These are phyloP conservation scores for Aspidiotus destructor DNA, from an alignment of 2,888 invertebrate genomes.

Conservation along the genomic window DNA sequence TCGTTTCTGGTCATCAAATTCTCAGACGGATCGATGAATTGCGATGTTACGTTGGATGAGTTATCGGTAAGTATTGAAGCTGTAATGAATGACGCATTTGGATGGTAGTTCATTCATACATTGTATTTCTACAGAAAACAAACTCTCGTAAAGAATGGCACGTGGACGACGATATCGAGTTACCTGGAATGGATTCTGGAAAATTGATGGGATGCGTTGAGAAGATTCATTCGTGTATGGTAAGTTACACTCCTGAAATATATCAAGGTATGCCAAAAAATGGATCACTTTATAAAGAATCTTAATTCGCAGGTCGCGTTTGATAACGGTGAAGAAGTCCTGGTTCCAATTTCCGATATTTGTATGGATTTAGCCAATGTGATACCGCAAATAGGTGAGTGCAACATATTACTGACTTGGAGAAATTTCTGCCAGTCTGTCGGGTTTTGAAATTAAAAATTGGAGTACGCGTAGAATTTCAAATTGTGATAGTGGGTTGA, in stretches of 20 bases:
- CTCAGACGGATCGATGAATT: conserved; percentile 51
- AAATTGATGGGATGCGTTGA: conserved; percentile 20
- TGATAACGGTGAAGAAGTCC: conserved; percentile 15
- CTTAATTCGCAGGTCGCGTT: conserved; percentile 10
- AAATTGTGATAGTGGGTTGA: too few relatives aligned
- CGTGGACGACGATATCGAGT: conserved; percentile 10
- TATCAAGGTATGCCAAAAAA: background rate
- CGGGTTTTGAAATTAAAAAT: too few relatives aligned
- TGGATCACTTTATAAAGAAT: background rate
- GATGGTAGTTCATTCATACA: background rate
- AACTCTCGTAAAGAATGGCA: background rate
- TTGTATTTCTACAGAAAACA: conserved; percentile 7
- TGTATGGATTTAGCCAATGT: background rate
- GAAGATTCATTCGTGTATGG: conserved; percentile 17
- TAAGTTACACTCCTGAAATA: background rate
- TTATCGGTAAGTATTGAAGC: conserved; percentile 44
- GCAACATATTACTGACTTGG: too few relatives aligned
- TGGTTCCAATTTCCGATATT: conserved; percentile 14
- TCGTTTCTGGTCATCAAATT: conserved; percentile 53
- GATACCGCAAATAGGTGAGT: background rate
- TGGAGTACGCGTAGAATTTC: too few relatives aligned
- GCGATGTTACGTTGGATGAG: conserved; percentile 49
- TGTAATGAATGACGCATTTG: background rate
- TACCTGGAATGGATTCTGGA: conserved; percentile 5
- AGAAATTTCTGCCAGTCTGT: too few relatives aligned